Percentiles rank a stretch among this genome's conserved stretches.
Conservation (phyloP, 2,888 invertebrate genomes). For the Leptura quadrifasciata region DNA sequence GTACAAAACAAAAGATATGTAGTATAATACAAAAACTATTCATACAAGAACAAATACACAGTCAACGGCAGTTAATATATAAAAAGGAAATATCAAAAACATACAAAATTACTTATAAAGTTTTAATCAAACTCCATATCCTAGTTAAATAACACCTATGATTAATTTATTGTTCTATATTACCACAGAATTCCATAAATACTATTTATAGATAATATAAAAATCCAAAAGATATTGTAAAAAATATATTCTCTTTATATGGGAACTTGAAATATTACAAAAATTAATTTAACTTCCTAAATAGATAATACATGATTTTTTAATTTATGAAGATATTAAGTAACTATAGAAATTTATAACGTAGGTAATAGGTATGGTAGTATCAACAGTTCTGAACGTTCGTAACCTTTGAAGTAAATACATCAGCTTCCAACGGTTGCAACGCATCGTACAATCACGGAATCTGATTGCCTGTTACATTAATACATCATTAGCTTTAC, state of each 20-base stretch:
- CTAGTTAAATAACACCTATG: neutral
- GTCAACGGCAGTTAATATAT: slow-evolving; percentile 1
- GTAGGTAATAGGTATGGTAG: no score
- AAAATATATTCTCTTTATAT: neutral
- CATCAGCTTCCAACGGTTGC: no score
- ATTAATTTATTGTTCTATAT: neutral
- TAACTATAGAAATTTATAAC: neutral
- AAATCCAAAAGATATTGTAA: neutral
- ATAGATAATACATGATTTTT: neutral
- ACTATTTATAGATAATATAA: neutral
- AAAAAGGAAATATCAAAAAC: slow-evolving; percentile 2
- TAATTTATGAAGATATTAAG: slow-evolving; percentile 1
- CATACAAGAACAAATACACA: neutral
- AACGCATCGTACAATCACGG: no score
- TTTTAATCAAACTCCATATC: neutral
- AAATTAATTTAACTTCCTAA: neutral
- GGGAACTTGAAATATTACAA: neutral
- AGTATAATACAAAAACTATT: neutral
- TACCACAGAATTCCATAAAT: neutral
- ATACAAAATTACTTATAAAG: neutral
- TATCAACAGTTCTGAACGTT: no score
- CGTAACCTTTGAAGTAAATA: no score
- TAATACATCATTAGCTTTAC: no score
- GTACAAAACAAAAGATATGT: neutral
- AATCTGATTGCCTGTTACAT: no score